Evolutionary conservation across 1,140 invertebrate species (phyloP).

Genomic region (Solen grandis): DNA sequence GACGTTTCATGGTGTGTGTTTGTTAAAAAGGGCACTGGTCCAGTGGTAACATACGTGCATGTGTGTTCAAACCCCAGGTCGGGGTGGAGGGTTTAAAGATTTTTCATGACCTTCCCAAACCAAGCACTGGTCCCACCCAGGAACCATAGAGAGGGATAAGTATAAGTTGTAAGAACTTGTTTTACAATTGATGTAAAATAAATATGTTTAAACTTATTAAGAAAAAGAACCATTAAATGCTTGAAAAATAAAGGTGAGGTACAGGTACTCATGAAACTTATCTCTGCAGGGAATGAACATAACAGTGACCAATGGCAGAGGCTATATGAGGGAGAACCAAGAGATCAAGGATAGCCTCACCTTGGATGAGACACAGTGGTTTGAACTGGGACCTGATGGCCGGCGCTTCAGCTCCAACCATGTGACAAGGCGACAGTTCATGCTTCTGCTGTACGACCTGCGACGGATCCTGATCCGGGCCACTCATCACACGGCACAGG

Average conservation of each 20-base stretch:
- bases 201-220: too few species aligned
- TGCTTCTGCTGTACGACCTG: constrained; percentile 91
- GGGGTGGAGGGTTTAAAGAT: too few species aligned
- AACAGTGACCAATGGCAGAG: constrained; percentile 87
- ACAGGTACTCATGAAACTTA: neutral
- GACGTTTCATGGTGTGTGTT: too few species aligned
- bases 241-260: neutral
- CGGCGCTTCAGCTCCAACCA: constrained; percentile 70
- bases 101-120: too few species aligned
- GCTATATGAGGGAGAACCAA: constrained; percentile 84
- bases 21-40: too few species aligned
- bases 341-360: constrained; percentile 84
- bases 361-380: constrained; percentile 82
- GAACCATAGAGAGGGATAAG: too few species aligned
- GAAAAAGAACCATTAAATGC: neutral
- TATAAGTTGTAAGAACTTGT: too few species aligned
- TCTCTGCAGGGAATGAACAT: constrained; percentile 82
- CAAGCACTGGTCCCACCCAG: too few species aligned
- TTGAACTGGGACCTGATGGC: constrained; percentile 61
- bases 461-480: constrained; percentile 92
- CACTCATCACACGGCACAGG: constrained; percentile 95
- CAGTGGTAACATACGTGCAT: too few species aligned
- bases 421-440: constrained; percentile 86
- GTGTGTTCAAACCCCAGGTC: too few species aligned
- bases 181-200: too few species aligned